Conservation (phyloP, 2,888 invertebrate species). For the Agrochola circellaris region DNA sequence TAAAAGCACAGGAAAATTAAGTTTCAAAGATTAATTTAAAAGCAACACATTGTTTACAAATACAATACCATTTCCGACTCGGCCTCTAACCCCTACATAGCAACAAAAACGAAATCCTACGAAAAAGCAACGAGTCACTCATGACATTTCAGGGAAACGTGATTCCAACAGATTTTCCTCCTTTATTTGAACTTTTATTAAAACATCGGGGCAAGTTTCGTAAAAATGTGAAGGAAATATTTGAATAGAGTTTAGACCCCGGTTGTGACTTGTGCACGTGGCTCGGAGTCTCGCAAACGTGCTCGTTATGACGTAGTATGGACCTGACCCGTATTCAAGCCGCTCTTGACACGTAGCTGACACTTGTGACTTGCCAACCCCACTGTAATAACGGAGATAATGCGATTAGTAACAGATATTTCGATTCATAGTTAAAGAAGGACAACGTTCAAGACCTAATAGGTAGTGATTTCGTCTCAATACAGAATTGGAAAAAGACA, state of each 20-base stretch:
- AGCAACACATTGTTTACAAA: slow-evolving; percentile 35
- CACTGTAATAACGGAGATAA: slow-evolving; percentile 49
- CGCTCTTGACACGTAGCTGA: slow-evolving; percentile 58
- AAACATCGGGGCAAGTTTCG: slow-evolving; percentile 28
- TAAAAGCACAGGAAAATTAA: neutral
- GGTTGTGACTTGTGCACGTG: slow-evolving; percentile 51
- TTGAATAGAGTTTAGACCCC: slow-evolving; percentile 44
- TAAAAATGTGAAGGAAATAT: slow-evolving; percentile 43
- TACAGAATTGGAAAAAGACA: slow-evolving; percentile 24
- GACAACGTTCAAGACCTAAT: slow-evolving; percentile 30
- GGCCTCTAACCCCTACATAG: slow-evolving; percentile 3
- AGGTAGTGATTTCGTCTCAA: slow-evolving; percentile 22
- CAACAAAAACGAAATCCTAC: slow-evolving; percentile 33
- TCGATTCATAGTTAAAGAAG: slow-evolving; percentile 32
- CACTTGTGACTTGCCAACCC: slow-evolving; percentile 52
- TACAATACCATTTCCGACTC: slow-evolving; percentile 24
- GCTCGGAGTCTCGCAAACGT: slow-evolving; percentile 52
- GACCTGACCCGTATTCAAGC: slow-evolving; percentile 56
- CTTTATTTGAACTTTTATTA: slow-evolving; percentile 40
- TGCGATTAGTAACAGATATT: slow-evolving; percentile 34
- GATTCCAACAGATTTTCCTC: slow-evolving; percentile 49
- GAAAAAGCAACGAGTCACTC: slow-evolving; percentile 38
- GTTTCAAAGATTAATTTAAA: slow-evolving; percentile 6
- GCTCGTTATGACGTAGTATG: slow-evolving; percentile 58
- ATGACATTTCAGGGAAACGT: slow-evolving; percentile 45